Percentiles rank a stretch among this genome's conserved stretches.
phyloP scores from a whole-genome alignment of 2,797 vertebrate genomes.

The Helostoma temminkii region DNA sequence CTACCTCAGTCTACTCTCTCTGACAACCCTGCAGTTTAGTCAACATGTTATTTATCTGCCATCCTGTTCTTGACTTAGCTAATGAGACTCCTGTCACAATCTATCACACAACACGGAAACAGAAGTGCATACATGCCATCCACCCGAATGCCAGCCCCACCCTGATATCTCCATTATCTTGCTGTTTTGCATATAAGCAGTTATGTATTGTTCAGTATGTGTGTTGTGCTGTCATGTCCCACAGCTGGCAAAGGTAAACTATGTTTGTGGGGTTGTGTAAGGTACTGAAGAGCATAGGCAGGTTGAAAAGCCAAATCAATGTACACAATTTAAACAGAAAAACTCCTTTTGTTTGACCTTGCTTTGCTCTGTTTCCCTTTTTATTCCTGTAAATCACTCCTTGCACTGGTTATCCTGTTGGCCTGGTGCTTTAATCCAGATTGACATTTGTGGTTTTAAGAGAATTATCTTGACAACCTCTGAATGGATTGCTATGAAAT shows the following conservation, averaged over 20 bases:
- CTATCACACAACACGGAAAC: neutral
- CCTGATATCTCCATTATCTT: neutral
- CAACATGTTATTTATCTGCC: conserved; percentile 15
- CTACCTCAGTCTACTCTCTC: conserved; percentile 15
- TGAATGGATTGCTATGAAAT: neutral
- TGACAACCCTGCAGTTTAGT: neutral
- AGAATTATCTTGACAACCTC: neutral
- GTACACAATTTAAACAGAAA: neutral
- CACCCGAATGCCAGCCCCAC: conserved; percentile 4
- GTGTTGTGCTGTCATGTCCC: conserved; percentile 8
- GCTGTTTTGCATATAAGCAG: conserved; percentile 57
- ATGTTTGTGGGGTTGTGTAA: neutral
- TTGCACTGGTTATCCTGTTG: neutral
- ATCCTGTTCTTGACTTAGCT: neutral
- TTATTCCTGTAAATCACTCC: neutral
- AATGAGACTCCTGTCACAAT: conserved; percentile 6
- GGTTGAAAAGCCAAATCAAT: neutral
- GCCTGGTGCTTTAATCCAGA: neutral
- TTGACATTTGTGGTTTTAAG: neutral
- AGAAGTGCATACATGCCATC: conserved; percentile 7
- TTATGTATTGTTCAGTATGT: neutral
- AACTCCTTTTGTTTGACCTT: neutral
- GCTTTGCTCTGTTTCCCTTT: neutral
- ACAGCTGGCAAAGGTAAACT: neutral
- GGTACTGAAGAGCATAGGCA: neutral